Conservation (phyloP, 2,113 vertebrate genomes). For the Carassius gibelio region DNA sequence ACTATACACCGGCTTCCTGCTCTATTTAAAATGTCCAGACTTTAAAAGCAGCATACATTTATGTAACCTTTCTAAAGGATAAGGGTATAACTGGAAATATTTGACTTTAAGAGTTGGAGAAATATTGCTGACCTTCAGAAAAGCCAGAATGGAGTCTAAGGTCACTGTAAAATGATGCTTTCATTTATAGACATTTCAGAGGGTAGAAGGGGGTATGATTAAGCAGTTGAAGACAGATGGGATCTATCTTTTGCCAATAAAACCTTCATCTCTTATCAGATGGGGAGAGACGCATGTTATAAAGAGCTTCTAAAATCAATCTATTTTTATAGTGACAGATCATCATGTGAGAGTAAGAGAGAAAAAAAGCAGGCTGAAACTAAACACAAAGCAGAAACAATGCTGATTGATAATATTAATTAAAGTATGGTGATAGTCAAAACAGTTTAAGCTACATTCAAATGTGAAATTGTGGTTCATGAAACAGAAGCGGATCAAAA, state of each 20-base stretch:
- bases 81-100: slow-evolving; percentile 42
- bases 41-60: slow-evolving; percentile 5
- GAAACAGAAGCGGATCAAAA: neutral
- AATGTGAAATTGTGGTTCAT: neutral
- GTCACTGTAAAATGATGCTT: slow-evolving; percentile 47
- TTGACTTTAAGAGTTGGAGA: slow-evolving; percentile 40
- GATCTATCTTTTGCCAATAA: slow-evolving; percentile 50
- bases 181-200: slow-evolving; percentile 55
- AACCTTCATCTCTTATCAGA: slow-evolving; percentile 43
- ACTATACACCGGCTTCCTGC: neutral
- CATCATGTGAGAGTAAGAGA: neutral
- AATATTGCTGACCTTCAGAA: slow-evolving; percentile 30
- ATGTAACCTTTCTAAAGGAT: slow-evolving; percentile 43
- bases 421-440: neutral
- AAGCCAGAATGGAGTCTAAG: slow-evolving; percentile 24
- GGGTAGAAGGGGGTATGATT: slow-evolving; percentile 49
- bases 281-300: slow-evolving; percentile 20
- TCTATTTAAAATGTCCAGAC: neutral
- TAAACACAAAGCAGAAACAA: neutral
- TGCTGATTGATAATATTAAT: slow-evolving; percentile 3
- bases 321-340: slow-evolving; percentile 33
- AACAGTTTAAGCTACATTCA: neutral
- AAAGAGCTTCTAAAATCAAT: slow-evolving; percentile 33
- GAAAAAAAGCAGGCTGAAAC: neutral
- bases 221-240: slow-evolving; percentile 47